Percentiles rank a stretch among this genome's conserved stretches.
These are phyloP conservation scores for Bhutanitis thaidina DNA, from an alignment of 2,888 invertebrate genomes.

Conservation along the genomic window DNA sequence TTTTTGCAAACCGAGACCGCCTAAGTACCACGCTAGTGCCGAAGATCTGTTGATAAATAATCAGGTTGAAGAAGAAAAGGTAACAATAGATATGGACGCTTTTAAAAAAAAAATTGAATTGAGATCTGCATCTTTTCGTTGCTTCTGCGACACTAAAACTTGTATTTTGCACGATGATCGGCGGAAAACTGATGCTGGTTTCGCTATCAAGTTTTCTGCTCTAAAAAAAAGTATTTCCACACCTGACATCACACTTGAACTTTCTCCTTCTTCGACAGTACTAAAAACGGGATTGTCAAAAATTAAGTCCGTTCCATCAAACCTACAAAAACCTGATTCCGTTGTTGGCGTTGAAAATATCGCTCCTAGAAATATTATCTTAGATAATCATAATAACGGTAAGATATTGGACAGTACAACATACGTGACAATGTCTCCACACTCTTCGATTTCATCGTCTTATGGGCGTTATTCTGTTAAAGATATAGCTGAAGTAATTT, in stretches of 20 bases:
- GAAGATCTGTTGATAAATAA: conserved; percentile 63
- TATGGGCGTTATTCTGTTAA: conserved; percentile 62
- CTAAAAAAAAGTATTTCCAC: conserved; percentile 71
- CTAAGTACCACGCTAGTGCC: conserved; percentile 66
- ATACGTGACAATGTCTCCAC: conserved; percentile 54
- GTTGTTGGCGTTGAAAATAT: conserved; percentile 53
- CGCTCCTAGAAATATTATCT: conserved; percentile 36
- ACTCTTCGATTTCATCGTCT: conserved; percentile 51
- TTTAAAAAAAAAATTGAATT: conserved; percentile 50
- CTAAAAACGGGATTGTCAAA: conserved; percentile 44
- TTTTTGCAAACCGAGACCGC: conserved; percentile 63
- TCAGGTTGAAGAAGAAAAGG: conserved; percentile 45
- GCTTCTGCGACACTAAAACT: conserved; percentile 62
- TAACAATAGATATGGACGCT: conserved; percentile 51
- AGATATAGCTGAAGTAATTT: conserved; percentile 67
- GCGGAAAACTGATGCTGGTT: conserved; percentile 46
- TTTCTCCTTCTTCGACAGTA: conserved; percentile 52
- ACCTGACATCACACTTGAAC: conserved; percentile 61
- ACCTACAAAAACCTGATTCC: conserved; percentile 64
- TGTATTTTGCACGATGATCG: conserved; percentile 59
- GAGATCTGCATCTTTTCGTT: conserved; percentile 58
- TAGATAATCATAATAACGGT: conserved; percentile 13
- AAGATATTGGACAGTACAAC: conserved; percentile 32
- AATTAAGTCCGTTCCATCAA: conserved; percentile 59
- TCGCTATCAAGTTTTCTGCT: conserved; percentile 66